Conservation (phyloP, 2,888 invertebrate genomes). For the Drosophila siamana region DNA sequence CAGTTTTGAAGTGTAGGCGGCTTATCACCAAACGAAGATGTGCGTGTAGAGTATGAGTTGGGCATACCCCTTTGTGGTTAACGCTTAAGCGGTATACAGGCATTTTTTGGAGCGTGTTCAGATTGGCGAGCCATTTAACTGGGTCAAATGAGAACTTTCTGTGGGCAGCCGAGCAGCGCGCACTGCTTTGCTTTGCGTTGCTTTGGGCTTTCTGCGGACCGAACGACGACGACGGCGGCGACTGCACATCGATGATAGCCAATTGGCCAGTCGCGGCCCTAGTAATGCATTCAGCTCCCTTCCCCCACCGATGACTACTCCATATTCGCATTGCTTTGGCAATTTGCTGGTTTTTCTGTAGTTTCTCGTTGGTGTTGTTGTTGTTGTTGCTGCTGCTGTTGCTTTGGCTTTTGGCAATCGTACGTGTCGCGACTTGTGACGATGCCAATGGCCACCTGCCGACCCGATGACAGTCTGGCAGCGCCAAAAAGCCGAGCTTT, state of each 20-base stretch:
- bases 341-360: constrained; percentile 12
- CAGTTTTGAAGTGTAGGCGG: neutral
- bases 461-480: constrained; percentile 32
- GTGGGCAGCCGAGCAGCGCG: constrained; percentile 36
- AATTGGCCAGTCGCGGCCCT: constrained; percentile 10
- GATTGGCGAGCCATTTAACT: constrained; percentile 37
- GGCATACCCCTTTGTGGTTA: neutral
- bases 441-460: constrained; percentile 3
- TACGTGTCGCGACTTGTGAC: constrained; percentile 53
- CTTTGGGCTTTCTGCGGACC: constrained; percentile 18
- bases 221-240: neutral
- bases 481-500: constrained; percentile 10
- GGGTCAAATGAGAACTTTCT: constrained; percentile 62
- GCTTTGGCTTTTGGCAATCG: constrained; percentile 53
- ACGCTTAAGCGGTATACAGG: constrained; percentile 1
- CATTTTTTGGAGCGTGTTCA: constrained; percentile 26
- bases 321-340: constrained; percentile 12
- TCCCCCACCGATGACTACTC: neutral
- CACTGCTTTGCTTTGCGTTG: constrained; percentile 4
- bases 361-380: neutral
- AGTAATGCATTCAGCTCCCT: constrained; percentile 10
- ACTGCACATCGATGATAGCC: constrained; percentile 3
- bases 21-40: neutral
- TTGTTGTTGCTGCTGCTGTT: constrained; percentile 1
- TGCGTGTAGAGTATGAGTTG: neutral